Evolutionary conservation across 2,888 invertebrate species (phyloP), one percentile per base, ranked within the genome.

Genomic region (Ariolimax columbianus): DNA sequence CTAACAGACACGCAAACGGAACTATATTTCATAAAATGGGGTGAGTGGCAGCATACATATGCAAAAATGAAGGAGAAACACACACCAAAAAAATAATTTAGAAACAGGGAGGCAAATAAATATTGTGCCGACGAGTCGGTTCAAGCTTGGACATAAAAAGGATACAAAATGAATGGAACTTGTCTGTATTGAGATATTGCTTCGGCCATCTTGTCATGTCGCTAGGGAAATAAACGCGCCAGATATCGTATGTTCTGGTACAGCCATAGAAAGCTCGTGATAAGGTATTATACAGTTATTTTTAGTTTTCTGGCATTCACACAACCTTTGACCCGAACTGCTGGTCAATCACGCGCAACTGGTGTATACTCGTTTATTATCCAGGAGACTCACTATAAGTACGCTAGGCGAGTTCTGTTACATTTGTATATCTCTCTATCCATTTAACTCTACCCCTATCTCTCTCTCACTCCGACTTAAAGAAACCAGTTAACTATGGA

Each of bases 151-250:
- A 2, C 75, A 75, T 75, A 75, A 75, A 51, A 75, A 75, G 75
- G 9, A 75, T 9, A 75, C 51, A 75, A 51, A 75, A 75, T 75
- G 75, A 75, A 75, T 75, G 51, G 33, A 75, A 75, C 33, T 7
- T 51, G 75, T 75, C 75, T 17, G 23, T 47, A 51, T 14, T 47
- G 75, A 75, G 51, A 75, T 75, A 75, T 51, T 75, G 47, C 75
- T 7, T 19, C 11, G 75, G 30, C 75, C 75, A 51, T 75, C 30
- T 75, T 75, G 51, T 78, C 38, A 23, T 9, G 77, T 40, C 77
- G 9, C 77, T 4, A 23, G 77, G 77, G 77, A 78, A 78, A 78
- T 78, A 63, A 78, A 38, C n/a, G 11, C 26, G n/a, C 17, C 19
- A 26, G 36, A 77, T 77, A 33, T 55, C 23, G 59, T 38, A 78